phyloP scores from a whole-genome alignment of 1,140 invertebrate genomes.

The Samia ricini region DNA sequence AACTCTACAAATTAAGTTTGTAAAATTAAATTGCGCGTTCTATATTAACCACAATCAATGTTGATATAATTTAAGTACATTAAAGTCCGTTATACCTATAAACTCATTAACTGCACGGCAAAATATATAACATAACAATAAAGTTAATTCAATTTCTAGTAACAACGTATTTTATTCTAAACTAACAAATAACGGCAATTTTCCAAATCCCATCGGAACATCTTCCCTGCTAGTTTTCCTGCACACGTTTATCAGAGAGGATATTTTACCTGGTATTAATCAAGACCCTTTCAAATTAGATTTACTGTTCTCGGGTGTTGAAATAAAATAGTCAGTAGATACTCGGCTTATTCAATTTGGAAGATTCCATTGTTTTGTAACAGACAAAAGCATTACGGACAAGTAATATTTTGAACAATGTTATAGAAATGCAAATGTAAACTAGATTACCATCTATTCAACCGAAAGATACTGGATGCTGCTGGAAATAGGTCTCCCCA shows the following conservation, averaged over 20 bases:
- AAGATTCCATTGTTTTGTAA: background rate
- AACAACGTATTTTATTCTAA: too few relatives aligned
- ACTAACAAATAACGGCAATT: background rate
- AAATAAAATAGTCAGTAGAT: background rate
- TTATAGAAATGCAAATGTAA: too few relatives aligned
- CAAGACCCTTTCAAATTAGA: background rate
- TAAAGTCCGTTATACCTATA: background rate
- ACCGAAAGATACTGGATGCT: too few relatives aligned
- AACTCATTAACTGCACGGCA: background rate
- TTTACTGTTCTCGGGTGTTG: background rate
- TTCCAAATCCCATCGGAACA: background rate
- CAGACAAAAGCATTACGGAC: background rate
- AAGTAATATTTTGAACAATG: too few relatives aligned
- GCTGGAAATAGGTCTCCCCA: too few relatives aligned
- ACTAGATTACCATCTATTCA: too few relatives aligned
- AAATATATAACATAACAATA: background rate
- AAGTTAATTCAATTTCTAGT: too few relatives aligned
- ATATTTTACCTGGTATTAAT: background rate
- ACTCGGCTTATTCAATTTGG: background rate
- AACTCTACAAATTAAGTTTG: too few relatives aligned
- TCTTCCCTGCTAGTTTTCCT: background rate
- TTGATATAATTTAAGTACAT: too few relatives aligned
- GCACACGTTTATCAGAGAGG: background rate
- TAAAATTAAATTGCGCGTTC: too few relatives aligned
- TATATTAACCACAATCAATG: too few relatives aligned